Conservation (phyloP, 2,888 invertebrate genomes). For the Sisyra terminalis region DNA sequence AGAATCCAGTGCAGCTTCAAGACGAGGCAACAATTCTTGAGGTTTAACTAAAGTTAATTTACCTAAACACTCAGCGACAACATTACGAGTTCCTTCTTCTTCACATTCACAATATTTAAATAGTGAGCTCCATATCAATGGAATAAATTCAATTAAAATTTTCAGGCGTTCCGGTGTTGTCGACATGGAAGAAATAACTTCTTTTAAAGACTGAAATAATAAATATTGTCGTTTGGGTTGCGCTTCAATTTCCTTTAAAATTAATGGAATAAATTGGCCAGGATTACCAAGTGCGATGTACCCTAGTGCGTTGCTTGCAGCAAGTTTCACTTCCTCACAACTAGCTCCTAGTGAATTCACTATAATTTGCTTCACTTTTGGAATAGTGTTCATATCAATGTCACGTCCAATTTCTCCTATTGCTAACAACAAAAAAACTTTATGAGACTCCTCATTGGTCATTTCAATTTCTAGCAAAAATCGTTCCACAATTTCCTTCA, state of each 20-base stretch:
- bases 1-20: conserved; percentile 67
- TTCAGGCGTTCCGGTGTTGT: conserved; percentile 55
- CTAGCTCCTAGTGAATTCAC: conserved; percentile 77
- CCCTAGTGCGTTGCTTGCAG: conserved; percentile 92
- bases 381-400: conserved; percentile 69
- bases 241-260: conserved; percentile 81
- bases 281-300: conserved; percentile 93
- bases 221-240: conserved; percentile 93
- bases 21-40: conserved; percentile 64
- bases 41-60: conserved; percentile 93
- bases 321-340: conserved; percentile 94
- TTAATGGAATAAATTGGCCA: conserved; percentile 83
- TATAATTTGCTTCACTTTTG: conserved; percentile 58
- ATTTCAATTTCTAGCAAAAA: conserved; percentile 57
- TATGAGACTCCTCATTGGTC: conserved; percentile 58
- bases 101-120: conserved; percentile 90
- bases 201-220: conserved; percentile 90
- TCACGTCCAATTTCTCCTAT: conserved; percentile 95
- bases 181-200: conserved; percentile 80
- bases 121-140: conserved; percentile 82
- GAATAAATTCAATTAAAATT: conserved; percentile 62
- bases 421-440: conserved; percentile 84
- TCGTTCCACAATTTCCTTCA: conserved; percentile 44
- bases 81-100: conserved; percentile 97
- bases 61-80: conserved; percentile 96